Evolutionary conservation across 1,140 invertebrate species (phyloP).

Genomic region (Drosophila sechellia): DNA sequence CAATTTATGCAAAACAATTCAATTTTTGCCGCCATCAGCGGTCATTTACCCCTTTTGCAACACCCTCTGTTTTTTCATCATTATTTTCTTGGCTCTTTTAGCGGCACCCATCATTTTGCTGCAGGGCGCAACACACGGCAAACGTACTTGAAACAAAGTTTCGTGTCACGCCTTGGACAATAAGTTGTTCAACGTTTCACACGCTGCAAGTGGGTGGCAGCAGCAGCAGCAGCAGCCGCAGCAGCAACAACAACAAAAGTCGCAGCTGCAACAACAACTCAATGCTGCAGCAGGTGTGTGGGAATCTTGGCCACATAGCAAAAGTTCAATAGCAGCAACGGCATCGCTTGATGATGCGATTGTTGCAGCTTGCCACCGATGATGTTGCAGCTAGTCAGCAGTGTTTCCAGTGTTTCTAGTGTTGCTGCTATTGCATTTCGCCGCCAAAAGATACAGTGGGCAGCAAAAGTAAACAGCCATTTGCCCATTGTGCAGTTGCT

Average conservation of each 20-base stretch:
- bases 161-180: conserved; percentile 69
- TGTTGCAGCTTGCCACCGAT: conserved; percentile 26
- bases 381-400: conserved; percentile 9
- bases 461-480: conserved; percentile 35
- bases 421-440: conserved; percentile 30
- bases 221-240: conserved; percentile 11
- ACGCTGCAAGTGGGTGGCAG: conserved; percentile 67
- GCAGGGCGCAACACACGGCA: conserved; percentile 44
- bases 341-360: conserved; percentile 31
- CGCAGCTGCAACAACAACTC: conserved; percentile 5
- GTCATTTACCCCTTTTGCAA: conserved; percentile 63
- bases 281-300: conserved; percentile 64
- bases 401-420: conserved; percentile 14
- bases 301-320: conserved; percentile 78
- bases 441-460: conserved; percentile 29
- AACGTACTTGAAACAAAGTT: conserved; percentile 61
- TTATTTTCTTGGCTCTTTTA: neutral
- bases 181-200: conserved; percentile 60
- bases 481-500: conserved; percentile 41
- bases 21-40: conserved; percentile 67
- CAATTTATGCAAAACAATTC: conserved; percentile 80
- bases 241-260: conserved; percentile 5
- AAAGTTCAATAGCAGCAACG: conserved; percentile 76
- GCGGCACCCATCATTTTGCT: conserved; percentile 10
- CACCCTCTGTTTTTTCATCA: conserved; percentile 5